phyloP scores from a whole-genome alignment of 2,797 vertebrate genomes.

The Fistularia commersonii region DNA sequence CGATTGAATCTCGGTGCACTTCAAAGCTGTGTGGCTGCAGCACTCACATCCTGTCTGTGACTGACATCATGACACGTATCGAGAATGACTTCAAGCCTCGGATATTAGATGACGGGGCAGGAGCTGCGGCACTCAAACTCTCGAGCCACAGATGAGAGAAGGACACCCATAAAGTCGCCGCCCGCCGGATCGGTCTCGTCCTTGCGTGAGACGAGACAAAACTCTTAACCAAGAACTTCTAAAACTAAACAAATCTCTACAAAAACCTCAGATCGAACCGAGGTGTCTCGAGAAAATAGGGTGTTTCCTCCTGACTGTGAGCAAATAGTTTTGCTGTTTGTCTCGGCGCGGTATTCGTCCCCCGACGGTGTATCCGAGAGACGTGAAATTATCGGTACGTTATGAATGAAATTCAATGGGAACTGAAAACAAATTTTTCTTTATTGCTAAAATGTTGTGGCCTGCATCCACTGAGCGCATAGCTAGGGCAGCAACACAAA shows the following conservation, averaged over 20 bases:
- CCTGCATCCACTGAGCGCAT: constrained; percentile 52
- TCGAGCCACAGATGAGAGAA: constrained; percentile 33
- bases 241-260: constrained; percentile 22
- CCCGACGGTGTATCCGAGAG: constrained; percentile 21
- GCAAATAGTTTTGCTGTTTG: neutral
- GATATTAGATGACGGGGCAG: constrained; percentile 33
- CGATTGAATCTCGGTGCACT: constrained; percentile 67
- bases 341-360: constrained; percentile 9
- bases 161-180: constrained; percentile 45
- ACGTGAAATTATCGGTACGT: constrained; percentile 47
- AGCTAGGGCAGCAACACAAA: constrained; percentile 69
- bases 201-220: constrained; percentile 14
- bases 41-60: constrained; percentile 70
- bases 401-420: constrained; percentile 63
- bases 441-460: constrained; percentile 67
- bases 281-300: neutral
- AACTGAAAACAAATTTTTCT: constrained; percentile 57
- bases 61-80: constrained; percentile 58
- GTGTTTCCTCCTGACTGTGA: no score
- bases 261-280: constrained; percentile 24
- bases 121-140: constrained; percentile 28
- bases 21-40: constrained; percentile 68
- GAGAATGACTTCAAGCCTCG: constrained; percentile 44
- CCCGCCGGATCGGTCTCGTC: constrained; percentile 40
- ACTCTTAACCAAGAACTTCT: constrained; percentile 38